These are phyloP conservation scores for Sternotherus odoratus DNA, from an alignment of 2,797 vertebrate species.

Conservation along the genomic window DNA sequence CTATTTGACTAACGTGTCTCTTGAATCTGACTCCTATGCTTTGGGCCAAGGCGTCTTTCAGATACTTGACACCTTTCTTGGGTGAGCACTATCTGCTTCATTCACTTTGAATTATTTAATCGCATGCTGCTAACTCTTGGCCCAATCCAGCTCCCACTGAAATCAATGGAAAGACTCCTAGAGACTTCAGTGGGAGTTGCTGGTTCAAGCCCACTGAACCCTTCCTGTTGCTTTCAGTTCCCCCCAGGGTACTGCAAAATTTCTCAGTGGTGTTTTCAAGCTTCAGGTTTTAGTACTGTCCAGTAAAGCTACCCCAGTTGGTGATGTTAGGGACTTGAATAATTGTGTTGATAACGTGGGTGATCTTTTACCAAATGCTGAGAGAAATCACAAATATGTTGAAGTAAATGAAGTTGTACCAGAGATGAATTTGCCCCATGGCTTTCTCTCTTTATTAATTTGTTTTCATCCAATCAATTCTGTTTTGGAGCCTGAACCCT, in stretches of 20 bases:
- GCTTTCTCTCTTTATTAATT: not conserved
- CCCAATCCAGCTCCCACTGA: not conserved
- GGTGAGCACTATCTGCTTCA: constrained; percentile 34
- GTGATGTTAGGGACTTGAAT: not conserved
- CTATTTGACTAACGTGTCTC: constrained; percentile 32
- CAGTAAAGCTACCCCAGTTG: not conserved
- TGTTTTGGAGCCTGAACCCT: not conserved
- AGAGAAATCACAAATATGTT: constrained; percentile 19
- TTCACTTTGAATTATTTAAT: constrained; percentile 30
- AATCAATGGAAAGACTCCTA: not conserved
- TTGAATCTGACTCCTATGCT: constrained; percentile 45
- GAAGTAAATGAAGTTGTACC: not conserved
- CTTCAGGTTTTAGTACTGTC: not conserved
- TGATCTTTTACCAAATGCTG: not conserved
- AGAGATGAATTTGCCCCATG: not conserved
- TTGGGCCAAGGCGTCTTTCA: constrained; percentile 11
- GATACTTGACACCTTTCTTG: not conserved
- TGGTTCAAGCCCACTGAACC: not conserved
- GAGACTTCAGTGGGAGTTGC: not conserved
- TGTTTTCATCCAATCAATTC: not conserved
- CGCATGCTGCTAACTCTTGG: not conserved
- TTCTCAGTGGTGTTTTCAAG: not conserved
- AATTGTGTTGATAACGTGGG: not conserved
- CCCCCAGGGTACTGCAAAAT: not conserved
- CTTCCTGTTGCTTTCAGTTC: not conserved